phyloP scores from a whole-genome alignment of 2,113 vertebrate genomes.

The Chloropsis hardwickii region DNA sequence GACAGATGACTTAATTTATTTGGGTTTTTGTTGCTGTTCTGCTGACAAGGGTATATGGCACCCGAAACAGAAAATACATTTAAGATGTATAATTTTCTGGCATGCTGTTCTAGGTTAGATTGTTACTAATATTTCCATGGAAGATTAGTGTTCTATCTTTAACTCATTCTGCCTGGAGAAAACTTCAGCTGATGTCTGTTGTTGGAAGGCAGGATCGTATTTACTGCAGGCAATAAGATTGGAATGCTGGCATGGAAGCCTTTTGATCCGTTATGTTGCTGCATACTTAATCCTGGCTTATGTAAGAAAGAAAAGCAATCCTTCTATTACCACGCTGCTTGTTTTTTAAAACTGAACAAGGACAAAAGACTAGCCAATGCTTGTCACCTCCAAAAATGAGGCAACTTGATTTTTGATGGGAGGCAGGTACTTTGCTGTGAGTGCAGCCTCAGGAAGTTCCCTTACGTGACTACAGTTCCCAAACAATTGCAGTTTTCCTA shows the following conservation, averaged over 20 bases:
- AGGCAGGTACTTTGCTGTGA: background rate
- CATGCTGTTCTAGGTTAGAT: background rate
- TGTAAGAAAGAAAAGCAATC: background rate
- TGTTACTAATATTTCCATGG: background rate
- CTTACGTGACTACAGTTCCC: background rate
- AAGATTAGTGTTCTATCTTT: conserved; percentile 23
- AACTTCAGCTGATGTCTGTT: conserved; percentile 26
- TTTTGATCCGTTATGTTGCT: background rate
- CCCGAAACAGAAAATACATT: conserved; percentile 18
- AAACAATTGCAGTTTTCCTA: background rate
- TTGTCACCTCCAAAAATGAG: background rate
- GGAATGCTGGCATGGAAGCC: background rate
- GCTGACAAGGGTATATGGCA: conserved; percentile 6
- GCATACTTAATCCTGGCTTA: background rate
- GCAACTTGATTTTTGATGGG: background rate
- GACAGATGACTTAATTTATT: conserved; percentile 49
- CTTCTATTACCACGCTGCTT: background rate
- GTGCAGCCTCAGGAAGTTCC: background rate
- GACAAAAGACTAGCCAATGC: background rate
- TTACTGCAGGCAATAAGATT: background rate
- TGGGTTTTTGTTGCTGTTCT: conserved; percentile 31
- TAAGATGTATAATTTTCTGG: conserved; percentile 36
- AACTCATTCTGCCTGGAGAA: conserved; percentile 17
- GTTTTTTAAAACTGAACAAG: background rate
- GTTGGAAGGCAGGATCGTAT: background rate